phyloP scores from a whole-genome alignment of 2,888 invertebrate genomes.

The Drosophila mimetica region DNA sequence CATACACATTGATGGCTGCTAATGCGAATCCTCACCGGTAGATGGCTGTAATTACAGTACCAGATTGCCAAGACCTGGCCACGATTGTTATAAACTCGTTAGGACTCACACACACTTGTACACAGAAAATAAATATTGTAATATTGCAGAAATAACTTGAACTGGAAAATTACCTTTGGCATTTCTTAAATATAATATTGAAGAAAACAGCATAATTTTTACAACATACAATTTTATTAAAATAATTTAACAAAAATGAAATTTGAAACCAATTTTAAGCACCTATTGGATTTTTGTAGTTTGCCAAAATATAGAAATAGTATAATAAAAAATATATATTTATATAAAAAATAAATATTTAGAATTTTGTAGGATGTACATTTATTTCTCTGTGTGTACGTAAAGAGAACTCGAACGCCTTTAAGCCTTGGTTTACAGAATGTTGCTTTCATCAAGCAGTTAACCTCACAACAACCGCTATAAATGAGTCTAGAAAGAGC shows the following conservation, averaged over 20 bases:
- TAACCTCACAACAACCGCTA: constrained; percentile 38
- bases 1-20: constrained; percentile 43
- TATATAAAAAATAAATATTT: not conserved
- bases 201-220: too few species aligned
- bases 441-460: constrained; percentile 48
- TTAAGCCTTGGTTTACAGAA: constrained; percentile 46
- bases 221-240: too few species aligned
- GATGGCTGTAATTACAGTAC: constrained; percentile 50
- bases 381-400: not conserved
- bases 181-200: too few species aligned
- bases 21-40: constrained; percentile 39
- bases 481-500: constrained; percentile 13
- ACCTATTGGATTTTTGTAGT: too few species aligned
- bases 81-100: constrained; percentile 62
- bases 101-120: constrained; percentile 22
- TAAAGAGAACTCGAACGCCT: constrained; percentile 2
- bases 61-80: constrained; percentile 45
- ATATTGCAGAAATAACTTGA: too few species aligned
- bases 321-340: too few species aligned
- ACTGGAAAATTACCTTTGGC: too few species aligned
- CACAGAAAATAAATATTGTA: not conserved
- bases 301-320: too few species aligned
- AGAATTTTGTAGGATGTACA: rapidly evolving
- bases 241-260: too few species aligned
- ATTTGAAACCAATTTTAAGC: too few species aligned